Base-by-base conservation (phyloP, 2,797 vertebrate species). In the Crocidura indochinensis region DNA sequence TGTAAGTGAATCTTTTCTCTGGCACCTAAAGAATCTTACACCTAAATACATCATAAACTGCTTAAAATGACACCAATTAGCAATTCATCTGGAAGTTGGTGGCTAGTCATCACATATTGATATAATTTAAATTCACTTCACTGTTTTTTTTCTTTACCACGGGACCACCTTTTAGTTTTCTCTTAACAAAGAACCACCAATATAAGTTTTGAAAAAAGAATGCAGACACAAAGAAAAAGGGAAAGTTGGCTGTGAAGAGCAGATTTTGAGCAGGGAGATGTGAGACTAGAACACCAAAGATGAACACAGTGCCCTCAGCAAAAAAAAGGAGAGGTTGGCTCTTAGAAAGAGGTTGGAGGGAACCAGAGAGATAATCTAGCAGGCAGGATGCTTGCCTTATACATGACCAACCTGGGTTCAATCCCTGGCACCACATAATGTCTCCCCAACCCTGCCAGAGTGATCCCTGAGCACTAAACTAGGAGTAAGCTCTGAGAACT, bases 21-120 rank as follows among this genome's bases (percentile, higher is more conserved):
- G 80, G 73, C n/a, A 51, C n/a, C n/a, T n/a, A n/a, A n/a, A 46
- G 29, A 71, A 79, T 79, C 84, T 69, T 84, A 62, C 38, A 51
- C 46, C 17, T 75, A 83, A 90, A 68, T 60, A 89, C 20, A 76
- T 85, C 79, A 89, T 11, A 81, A 60, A 71, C 46, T 56, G 49
- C 82, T 83, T 81, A 51, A 91, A 95, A 84, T 73, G 56, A 17
- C 26, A 86, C 31, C 92, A 74, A 60, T 86, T 73, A 83, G 76
- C 85, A 62, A 84, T 47, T 86, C 88, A 78, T 74, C 90, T 81
- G 69, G 51, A 31, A 89, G 46, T 47, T n/a, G 10, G 46, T 62
- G 1, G 22, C 83, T 56, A 22, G 29, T 67, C 91, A 74, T 80
- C 53, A 83, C 26, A 67, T 64, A 29, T 3, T 20, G 81, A 38